These are phyloP conservation scores for Drosophila demipolita DNA, from an alignment of 2,888 invertebrate genomes.

Conservation along the genomic window DNA sequence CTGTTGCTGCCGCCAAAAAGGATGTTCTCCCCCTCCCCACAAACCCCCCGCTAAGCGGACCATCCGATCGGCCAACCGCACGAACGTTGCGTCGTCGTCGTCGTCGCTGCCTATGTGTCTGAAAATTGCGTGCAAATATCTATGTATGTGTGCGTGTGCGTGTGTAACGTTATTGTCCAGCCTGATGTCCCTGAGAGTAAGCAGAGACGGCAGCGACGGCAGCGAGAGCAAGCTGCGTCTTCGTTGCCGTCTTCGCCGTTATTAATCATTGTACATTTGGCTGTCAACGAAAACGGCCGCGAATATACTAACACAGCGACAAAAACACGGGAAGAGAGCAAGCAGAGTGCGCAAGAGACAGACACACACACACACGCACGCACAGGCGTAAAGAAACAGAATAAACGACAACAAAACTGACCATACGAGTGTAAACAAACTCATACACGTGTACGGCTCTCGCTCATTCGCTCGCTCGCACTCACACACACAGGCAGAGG, in stretches of 20 bases:
- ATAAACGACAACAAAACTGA: slow-evolving; percentile 72
- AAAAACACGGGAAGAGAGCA: slow-evolving; percentile 40
- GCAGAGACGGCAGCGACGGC: slow-evolving; percentile 51
- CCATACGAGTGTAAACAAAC: slow-evolving; percentile 71
- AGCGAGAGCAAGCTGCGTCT: slow-evolving; percentile 69
- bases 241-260: slow-evolving; percentile 79
- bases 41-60: slow-evolving; percentile 38
- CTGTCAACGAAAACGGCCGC: slow-evolving; percentile 84
- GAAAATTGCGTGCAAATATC: slow-evolving; percentile 41
- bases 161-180: slow-evolving; percentile 48
- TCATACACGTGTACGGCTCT: slow-evolving; percentile 50
- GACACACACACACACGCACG: slow-evolving; percentile 20
- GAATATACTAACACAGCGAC: slow-evolving; percentile 68
- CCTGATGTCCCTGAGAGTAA: slow-evolving; percentile 54
- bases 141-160: slow-evolving; percentile 28
- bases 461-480: slow-evolving; percentile 44
- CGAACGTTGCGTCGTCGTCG: slow-evolving; percentile 65
- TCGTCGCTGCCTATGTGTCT: slow-evolving; percentile 44
- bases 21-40: slow-evolving; percentile 49
- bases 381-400: slow-evolving; percentile 52
- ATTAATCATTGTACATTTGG: slow-evolving; percentile 85
- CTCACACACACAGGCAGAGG: slow-evolving; percentile 28
- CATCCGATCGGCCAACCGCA: slow-evolving; percentile 58
- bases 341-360: slow-evolving; percentile 44
- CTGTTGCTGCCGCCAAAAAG: slow-evolving; percentile 69